A percentile compares a stretch with the other conserved stretches of the same genome.
phyloP scores from a whole-genome alignment of 1,140 invertebrate genomes.

The Macrobrachium rosenbergii region DNA sequence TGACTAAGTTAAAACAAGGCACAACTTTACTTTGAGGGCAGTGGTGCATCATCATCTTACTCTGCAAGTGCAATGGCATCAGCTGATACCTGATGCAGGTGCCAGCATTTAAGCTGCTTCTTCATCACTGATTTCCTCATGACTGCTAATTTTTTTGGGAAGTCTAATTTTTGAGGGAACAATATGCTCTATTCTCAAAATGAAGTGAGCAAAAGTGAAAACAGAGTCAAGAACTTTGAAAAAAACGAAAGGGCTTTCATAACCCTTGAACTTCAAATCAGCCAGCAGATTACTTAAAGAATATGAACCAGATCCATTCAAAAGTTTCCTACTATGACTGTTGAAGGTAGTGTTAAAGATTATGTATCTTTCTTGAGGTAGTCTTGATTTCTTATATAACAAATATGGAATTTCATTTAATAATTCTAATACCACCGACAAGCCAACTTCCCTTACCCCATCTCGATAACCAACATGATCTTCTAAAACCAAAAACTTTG shows the following conservation, averaged over 20 bases:
- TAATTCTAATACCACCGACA: slow-evolving; percentile 21
- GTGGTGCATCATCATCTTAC: too few relatives aligned
- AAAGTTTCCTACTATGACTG: slow-evolving; percentile 28
- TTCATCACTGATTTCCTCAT: too few relatives aligned
- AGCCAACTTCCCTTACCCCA: background rate
- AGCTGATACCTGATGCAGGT: too few relatives aligned
- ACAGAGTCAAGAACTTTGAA: slow-evolving; percentile 47
- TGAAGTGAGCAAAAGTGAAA: slow-evolving; percentile 40
- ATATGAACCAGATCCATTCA: background rate
- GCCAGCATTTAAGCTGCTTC: too few relatives aligned
- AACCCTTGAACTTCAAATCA: slow-evolving; percentile 34
- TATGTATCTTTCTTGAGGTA: slow-evolving; percentile 30
- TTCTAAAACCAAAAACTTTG: slow-evolving; percentile 41
- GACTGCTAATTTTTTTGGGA: too few relatives aligned
- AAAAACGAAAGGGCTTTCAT: slow-evolving; percentile 48
- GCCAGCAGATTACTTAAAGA: slow-evolving; percentile 13
- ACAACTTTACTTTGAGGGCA: too few relatives aligned
- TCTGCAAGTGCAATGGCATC: too few relatives aligned
- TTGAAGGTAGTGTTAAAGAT: slow-evolving; percentile 39
- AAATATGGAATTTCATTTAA: slow-evolving; percentile 49
- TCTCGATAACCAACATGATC: slow-evolving; percentile 24
- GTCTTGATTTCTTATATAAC: slow-evolving; percentile 26
- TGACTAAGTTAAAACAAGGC: too few relatives aligned
- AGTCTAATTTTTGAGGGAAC: slow-evolving; percentile 33
- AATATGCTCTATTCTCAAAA: slow-evolving; percentile 55